Conservation (phyloP, 2,797 vertebrate genomes). For the Characodon lateralis region DNA sequence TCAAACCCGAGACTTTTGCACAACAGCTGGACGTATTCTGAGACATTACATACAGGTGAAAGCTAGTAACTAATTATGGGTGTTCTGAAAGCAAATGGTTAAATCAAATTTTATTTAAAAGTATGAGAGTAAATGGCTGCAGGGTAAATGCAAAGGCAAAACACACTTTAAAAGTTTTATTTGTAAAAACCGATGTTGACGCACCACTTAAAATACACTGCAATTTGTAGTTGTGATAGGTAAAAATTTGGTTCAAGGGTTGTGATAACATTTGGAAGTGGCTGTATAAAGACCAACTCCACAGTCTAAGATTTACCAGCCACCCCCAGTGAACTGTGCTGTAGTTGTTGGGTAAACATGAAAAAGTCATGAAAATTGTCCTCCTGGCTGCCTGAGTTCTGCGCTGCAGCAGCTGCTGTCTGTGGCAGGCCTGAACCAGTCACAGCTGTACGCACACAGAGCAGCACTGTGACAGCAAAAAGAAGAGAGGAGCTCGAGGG, state of each 20-base stretch:
- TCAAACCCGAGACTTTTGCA: too few relatives aligned
- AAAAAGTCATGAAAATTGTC: background rate
- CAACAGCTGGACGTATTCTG: too few relatives aligned
- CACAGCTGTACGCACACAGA: constrained; percentile 38
- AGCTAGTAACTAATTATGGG: too few relatives aligned
- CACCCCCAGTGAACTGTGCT: background rate
- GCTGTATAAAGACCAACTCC: too few relatives aligned
- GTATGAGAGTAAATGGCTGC: too few relatives aligned
- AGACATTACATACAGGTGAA: too few relatives aligned
- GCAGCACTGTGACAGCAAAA: constrained; percentile 24
- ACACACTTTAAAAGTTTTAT: background rate
- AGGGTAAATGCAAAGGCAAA: too few relatives aligned
- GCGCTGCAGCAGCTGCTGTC: constrained; percentile 19
- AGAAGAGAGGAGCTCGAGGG: constrained; percentile 36
- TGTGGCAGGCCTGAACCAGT: constrained; percentile 35
- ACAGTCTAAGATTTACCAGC: too few relatives aligned
- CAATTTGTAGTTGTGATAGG: background rate
- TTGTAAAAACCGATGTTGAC: background rate
- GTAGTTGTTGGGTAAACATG: background rate
- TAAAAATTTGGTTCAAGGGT: background rate
- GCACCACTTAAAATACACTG: background rate
- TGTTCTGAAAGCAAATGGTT: too few relatives aligned
- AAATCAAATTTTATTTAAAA: too few relatives aligned
- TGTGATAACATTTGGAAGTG: too few relatives aligned
- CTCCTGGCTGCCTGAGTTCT: background rate